These are phyloP conservation scores for Eupithecia exiguata DNA, from an alignment of 2,888 invertebrate genomes.

Conservation along the genomic window DNA sequence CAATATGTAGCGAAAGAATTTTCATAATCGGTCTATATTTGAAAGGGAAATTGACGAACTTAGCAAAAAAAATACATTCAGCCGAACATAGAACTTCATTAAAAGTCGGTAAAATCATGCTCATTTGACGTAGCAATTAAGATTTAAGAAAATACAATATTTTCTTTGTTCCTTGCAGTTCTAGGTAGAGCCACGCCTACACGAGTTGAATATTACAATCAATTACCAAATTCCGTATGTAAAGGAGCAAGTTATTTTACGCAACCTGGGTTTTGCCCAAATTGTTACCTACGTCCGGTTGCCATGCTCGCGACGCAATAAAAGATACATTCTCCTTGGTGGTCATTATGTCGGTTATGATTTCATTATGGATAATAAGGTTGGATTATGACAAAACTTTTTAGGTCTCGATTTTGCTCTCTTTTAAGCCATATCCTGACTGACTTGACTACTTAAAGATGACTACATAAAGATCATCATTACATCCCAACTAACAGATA, in stretches of 20 bases:
- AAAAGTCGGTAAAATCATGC: too few relatives aligned
- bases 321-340: slow-evolving; percentile 7
- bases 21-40: too few relatives aligned
- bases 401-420: neutral
- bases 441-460: too few relatives aligned
- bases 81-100: too few relatives aligned
- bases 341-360: slow-evolving; percentile 7
- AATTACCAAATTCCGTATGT: neutral
- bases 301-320: slow-evolving; percentile 13
- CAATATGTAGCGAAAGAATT: too few relatives aligned
- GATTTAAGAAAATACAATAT: too few relatives aligned
- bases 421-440: too few relatives aligned
- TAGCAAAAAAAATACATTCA: too few relatives aligned
- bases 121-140: too few relatives aligned
- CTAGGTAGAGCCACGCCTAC: neutral
- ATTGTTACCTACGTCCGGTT: slow-evolving; percentile 14
- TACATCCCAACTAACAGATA: too few relatives aligned
- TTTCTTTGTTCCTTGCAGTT: neutral
- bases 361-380: slow-evolving; percentile 1
- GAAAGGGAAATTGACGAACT: too few relatives aligned
- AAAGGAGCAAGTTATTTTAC: slow-evolving; percentile 6
- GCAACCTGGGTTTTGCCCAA: slow-evolving; percentile 18
- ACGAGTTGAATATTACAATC: neutral
- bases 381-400: neutral
- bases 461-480: too few relatives aligned